phyloP scores from a whole-genome alignment of 2,888 invertebrate species.

The Pseudococcus longispinus region DNA sequence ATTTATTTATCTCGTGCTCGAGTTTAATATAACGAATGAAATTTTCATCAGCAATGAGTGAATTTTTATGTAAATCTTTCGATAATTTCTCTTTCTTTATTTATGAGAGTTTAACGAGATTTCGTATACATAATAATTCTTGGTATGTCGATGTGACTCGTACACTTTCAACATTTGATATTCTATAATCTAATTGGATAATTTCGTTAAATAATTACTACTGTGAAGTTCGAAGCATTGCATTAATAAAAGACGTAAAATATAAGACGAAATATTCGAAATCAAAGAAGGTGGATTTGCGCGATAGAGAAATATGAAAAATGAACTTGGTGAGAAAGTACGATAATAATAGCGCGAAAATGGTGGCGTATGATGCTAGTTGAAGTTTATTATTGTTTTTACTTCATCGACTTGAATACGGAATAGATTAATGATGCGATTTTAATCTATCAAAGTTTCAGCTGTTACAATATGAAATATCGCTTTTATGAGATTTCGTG shows the following conservation, averaged over 20 bases:
- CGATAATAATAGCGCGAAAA: not conserved
- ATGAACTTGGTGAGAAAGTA: not conserved
- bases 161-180: not conserved
- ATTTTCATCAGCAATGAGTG: not conserved
- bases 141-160: not conserved
- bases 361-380: not conserved
- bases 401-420: constrained; percentile 14
- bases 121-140: not conserved
- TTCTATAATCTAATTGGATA: not conserved
- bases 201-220: not conserved
- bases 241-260: not conserved
- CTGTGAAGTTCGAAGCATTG: not conserved
- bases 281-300: not conserved
- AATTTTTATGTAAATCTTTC: not conserved
- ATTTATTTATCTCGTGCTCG: not conserved
- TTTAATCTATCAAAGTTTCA: constrained; percentile 34
- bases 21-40: not conserved
- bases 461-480: constrained; percentile 23
- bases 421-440: constrained; percentile 37
- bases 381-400: constrained; percentile 37
- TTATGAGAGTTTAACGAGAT: not conserved
- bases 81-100: not conserved
- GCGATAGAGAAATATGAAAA: not conserved
- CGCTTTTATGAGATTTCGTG: not conserved
- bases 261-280: not conserved